Evolutionary conservation across 2,888 invertebrate species (phyloP), one percentile per base, ranked within the genome.

Genomic region (Molanna angustata): DNA sequence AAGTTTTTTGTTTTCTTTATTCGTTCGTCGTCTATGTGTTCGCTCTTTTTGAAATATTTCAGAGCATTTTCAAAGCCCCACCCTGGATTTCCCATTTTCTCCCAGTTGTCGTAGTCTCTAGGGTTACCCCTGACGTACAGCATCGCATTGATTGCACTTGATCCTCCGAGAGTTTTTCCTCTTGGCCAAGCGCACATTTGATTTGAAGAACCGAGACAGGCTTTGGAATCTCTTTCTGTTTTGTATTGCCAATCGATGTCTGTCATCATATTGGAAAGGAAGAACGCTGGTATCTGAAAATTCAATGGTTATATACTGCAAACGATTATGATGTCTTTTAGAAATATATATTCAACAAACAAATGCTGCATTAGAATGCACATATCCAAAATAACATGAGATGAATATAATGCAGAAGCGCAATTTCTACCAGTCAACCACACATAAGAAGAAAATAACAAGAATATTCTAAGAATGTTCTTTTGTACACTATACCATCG

Each of bases 151-250:
- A 83, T 70, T 2, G 77, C 73, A 42, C 81, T 80, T 0, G 78
- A 78, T 6, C 84, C 84, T 21, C 84, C 83, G 62, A 84, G 69
- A 51, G 78, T 74, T 63, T 82, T 85, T 0, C 87, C 88, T 51
- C 83, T 76, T 20, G 82, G 78, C 84, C 84, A 83, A n/a, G 67
- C 69, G 50, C 73, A 73, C 39, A 66, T 62, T 37, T 69, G 64
- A 47, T 67, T 61, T 60, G 63, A 68, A 43, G 75, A 75, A 37
- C 71, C 67, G 58, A 70, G 71, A 35, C 77, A 75, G 44, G 67
- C 66, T 16, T 68, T 66, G 16, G 72, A 65, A 57, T 68, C 64
- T 2, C 71, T 68, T 60, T 77, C 70, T 1, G 79, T 77, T 59
- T 71, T 69, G 64, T 80, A 82, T 45, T 69, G 68, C 82, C 82